A percentile compares a stretch with the other conserved stretches of the same genome.
Conservation (phyloP, 2,797 vertebrate genomes). For the Spinus olivaceus region DNA sequence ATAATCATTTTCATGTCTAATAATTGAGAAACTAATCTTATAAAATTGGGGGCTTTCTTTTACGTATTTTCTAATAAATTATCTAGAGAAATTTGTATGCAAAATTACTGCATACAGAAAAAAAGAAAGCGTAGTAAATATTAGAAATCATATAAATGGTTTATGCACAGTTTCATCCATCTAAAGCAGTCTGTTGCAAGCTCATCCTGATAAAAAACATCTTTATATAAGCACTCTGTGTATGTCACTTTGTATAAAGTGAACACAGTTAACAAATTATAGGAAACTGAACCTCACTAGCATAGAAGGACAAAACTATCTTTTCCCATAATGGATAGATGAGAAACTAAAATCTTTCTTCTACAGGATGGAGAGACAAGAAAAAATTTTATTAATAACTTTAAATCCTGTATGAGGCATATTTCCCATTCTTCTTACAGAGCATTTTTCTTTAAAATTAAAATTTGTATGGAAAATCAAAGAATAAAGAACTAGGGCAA, state of each 20-base stretch:
- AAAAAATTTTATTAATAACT: neutral
- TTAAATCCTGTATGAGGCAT: neutral
- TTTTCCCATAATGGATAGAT: neutral
- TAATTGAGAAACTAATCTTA: neutral
- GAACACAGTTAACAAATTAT: conserved; percentile 19
- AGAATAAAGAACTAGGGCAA: conserved; percentile 21
- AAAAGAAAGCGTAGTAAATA: neutral
- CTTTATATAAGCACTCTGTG: conserved; percentile 4
- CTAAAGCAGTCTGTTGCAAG: neutral
- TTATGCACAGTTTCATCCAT: neutral
- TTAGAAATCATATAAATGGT: neutral
- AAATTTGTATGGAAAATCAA: conserved; percentile 10
- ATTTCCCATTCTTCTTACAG: neutral
- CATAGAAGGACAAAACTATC: neutral
- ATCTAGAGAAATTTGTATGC: neutral
- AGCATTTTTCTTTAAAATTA: neutral
- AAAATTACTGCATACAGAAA: neutral
- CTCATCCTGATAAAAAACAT: neutral
- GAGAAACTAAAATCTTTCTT: conserved; percentile 1
- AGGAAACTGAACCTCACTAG: neutral
- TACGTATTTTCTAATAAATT: neutral
- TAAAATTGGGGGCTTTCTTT: neutral
- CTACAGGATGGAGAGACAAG: neutral
- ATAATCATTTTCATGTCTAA: neutral
- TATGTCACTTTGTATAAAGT: neutral